Percentiles rank a stretch among this genome's conserved stretches.
Evolutionary conservation across 2,113 vertebrate species (phyloP).

Genomic region (Pelobates fuscus): DNA sequence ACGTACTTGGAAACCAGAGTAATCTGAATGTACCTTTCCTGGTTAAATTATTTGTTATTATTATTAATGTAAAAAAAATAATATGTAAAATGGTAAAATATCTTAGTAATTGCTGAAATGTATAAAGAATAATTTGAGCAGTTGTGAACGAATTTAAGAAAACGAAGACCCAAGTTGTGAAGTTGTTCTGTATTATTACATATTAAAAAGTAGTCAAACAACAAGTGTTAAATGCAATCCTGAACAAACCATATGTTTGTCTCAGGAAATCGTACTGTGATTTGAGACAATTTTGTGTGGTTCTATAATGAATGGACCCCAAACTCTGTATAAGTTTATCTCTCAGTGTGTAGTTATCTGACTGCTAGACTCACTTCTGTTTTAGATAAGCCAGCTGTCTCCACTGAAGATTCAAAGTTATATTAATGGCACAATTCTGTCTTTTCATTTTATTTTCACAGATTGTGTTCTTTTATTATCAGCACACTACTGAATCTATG

Average conservation of each 20-base stretch:
- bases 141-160: no score
- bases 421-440: slow-evolving; percentile 43
- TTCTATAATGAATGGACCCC: slow-evolving; percentile 18
- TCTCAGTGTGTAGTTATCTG: slow-evolving; percentile 17
- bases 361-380: slow-evolving; percentile 10
- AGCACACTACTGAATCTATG: slow-evolving; percentile 44
- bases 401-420: slow-evolving; percentile 45
- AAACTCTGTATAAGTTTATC: slow-evolving; percentile 1
- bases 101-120: no score
- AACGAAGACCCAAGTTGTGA: no score
- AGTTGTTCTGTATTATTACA: no score
- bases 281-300: slow-evolving; percentile 17
- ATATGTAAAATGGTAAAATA: no score
- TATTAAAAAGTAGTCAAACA: no score
- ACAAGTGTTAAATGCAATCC: neutral
- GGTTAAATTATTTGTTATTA: no score
- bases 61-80: no score
- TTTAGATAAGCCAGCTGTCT: slow-evolving; percentile 46
- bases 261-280: neutral
- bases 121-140: no score
- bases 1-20: no score
- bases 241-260: neutral
- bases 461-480: slow-evolving; percentile 43
- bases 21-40: no score
- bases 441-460: slow-evolving; percentile 46